These are phyloP conservation scores for Philaenus spumarius DNA, from an alignment of 1,140 invertebrate genomes.

Conservation along the genomic window DNA sequence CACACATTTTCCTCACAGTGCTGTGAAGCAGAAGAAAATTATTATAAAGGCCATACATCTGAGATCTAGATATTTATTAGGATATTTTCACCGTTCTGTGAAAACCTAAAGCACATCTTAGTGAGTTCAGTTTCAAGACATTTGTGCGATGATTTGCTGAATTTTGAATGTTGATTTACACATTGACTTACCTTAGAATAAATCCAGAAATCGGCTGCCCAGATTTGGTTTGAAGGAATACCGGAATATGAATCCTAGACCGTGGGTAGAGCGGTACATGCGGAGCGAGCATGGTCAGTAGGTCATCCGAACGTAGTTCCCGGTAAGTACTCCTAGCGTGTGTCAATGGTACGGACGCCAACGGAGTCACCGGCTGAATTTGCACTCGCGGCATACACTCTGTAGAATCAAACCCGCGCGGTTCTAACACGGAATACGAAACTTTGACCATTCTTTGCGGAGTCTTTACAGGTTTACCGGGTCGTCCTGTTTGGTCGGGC, in stretches of 20 bases:
- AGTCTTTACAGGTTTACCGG: conserved; percentile 46
- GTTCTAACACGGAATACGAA: conserved; percentile 71
- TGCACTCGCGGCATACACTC: conserved; percentile 63
- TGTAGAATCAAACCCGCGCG: conserved; percentile 45
- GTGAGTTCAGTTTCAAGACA: too few relatives aligned
- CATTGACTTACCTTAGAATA: conserved; percentile 68
- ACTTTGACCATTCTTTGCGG: conserved; percentile 61
- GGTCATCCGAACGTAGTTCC: conserved; percentile 70
- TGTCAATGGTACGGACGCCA: conserved; percentile 63
- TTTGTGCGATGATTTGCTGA: too few relatives aligned
- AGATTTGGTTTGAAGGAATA: conserved; percentile 62
- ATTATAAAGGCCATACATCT: too few relatives aligned
- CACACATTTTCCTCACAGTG: too few relatives aligned
- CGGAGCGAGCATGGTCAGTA: conserved; percentile 76
- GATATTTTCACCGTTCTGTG: too few relatives aligned
- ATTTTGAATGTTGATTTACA: too few relatives aligned
- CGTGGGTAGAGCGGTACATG: conserved; percentile 79
- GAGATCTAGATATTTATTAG: too few relatives aligned
- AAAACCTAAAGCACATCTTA: too few relatives aligned
- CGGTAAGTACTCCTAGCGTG: conserved; percentile 72
- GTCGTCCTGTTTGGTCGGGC: conserved; percentile 26
- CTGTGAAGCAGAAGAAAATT: too few relatives aligned
- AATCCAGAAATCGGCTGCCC: conserved; percentile 60
- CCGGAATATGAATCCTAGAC: conserved; percentile 79
- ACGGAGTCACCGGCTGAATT: conserved; percentile 65